Evolutionary conservation across 2,797 vertebrate genomes (phyloP).

Genomic region (Clamator glandarius): DNA sequence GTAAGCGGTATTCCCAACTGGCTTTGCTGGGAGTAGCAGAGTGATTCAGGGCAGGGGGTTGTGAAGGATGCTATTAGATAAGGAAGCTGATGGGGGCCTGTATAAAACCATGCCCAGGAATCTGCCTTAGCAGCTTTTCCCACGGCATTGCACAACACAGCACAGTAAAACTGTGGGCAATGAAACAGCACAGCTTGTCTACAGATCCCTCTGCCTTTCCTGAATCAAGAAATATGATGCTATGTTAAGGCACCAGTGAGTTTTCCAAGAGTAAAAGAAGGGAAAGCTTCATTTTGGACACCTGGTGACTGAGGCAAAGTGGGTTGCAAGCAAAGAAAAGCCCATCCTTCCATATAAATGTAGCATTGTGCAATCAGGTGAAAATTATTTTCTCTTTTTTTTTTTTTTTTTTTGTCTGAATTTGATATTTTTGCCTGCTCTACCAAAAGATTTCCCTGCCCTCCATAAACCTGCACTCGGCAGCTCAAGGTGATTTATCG

Average conservation of each 20-base stretch:
- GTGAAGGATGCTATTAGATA: neutral
- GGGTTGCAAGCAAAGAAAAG: neutral
- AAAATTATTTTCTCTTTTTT: neutral
- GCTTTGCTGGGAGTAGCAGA: neutral
- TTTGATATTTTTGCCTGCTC: neutral
- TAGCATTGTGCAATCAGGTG: neutral
- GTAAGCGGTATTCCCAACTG: neutral
- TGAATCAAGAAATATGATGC: neutral
- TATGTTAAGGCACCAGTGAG: neutral
- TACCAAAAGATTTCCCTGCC: neutral
- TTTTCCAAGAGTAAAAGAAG: neutral
- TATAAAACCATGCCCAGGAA: constrained; percentile 42
- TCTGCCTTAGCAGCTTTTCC: neutral
- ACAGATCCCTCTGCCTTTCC: neutral
- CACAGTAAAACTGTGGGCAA: constrained; percentile 32
- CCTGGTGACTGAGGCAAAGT: neutral
- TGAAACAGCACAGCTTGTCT: constrained; percentile 36
- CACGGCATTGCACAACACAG: neutral
- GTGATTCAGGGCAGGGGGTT: neutral
- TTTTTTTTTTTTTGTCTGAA: neutral
- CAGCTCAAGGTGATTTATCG: neutral
- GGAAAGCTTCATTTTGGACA: neutral
- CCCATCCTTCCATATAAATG: neutral
- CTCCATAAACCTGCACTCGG: neutral
- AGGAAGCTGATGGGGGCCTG: neutral